phyloP scores from a whole-genome alignment of 2,797 vertebrate genomes.

The Sebastes kiyomatsui region DNA sequence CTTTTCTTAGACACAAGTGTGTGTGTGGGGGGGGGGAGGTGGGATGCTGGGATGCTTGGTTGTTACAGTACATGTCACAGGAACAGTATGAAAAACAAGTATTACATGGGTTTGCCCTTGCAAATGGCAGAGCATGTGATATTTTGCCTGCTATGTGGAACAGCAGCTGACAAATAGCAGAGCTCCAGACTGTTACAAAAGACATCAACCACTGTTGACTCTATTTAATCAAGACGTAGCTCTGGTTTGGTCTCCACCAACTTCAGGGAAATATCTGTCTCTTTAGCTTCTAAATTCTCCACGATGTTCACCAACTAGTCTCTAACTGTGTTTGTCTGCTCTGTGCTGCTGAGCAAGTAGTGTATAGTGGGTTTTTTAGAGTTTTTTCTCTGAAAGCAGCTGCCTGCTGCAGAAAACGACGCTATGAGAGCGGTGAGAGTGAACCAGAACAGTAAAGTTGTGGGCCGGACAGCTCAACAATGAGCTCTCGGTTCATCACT shows the following conservation, averaged over 20 bases:
- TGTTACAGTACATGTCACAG: background rate
- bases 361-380: no score
- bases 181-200: background rate
- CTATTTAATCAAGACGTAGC: background rate
- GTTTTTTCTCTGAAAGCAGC: no score
- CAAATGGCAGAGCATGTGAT: background rate
- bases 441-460: no score
- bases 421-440: no score
- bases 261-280: background rate
- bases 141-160: background rate
- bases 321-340: background rate
- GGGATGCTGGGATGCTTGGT: background rate
- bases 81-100: background rate
- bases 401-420: no score
- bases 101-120: background rate
- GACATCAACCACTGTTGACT: background rate
- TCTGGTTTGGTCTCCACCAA: background rate
- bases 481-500: no score
- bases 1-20: no score
- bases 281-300: background rate
- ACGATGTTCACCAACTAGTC: background rate
- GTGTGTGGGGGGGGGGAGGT: rapidly evolving
- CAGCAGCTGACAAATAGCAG: background rate
- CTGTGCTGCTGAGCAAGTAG: background rate
- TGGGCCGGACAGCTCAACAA: no score